Base-by-base conservation (phyloP, 2,888 invertebrate genomes). In the Tortricodes alternella region DNA sequence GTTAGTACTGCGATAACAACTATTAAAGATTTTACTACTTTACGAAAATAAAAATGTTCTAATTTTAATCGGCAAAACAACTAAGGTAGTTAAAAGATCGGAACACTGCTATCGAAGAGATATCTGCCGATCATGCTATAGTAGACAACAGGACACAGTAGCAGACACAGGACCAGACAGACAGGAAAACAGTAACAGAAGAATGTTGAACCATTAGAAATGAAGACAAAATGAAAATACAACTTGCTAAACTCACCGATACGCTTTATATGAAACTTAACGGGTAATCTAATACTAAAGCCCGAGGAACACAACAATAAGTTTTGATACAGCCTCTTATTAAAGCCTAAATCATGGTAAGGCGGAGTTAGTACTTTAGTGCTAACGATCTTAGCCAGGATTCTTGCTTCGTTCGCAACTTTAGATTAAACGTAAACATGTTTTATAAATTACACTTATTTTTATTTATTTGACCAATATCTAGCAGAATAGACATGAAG, bases 341-440 rank as follows among this genome's bases (percentile, higher is more conserved):
- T 46, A 41, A 24, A 55, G 37, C 29, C 27, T 49, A 56, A 49
- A 56, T 56, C 55, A 55, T 43, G 16, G 37, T 49, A 43, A 43
- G 49, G 41, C 55, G 13, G 29, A 35, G 48, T 46, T 37, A 35
- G 35, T 23, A 41, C 32, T 52, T 52, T 46, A 53, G 15, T 46
- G 29, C 53, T 39, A 46, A 24, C 41, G 24, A 41, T 24, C 7
- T 15, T 23, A 11, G 39, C 46, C 32, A 24, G 24, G 19, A 38
- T 32, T 38, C 27, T 46, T 38, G 32, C 18, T 32, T 43, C 18
- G n/a, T 19, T 19, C 29, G 48, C 18, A 41, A 41, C 19, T 34
- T 41, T 11, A 48, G 46, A 53, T 53, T 53, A 48, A 53, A 48
- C 41, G 23, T 32, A 39, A 41, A 53, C 39, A 46, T 29, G 29